Evolutionary conservation across 2,888 invertebrate genomes (phyloP).

Genomic region (Globia sparganii): DNA sequence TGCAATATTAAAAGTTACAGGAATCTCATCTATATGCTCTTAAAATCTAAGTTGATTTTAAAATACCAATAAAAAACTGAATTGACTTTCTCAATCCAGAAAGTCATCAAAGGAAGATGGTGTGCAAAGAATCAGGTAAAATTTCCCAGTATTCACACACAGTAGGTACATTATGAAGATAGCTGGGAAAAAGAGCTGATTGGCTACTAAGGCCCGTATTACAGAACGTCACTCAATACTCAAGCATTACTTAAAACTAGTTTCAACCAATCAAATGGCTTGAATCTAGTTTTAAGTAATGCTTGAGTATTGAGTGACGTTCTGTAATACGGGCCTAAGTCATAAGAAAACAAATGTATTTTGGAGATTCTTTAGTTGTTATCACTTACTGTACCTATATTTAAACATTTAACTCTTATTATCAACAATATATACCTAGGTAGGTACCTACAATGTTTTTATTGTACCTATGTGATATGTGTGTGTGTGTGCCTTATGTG

Average conservation of each 20-base stretch:
- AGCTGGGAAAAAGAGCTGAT: not conserved
- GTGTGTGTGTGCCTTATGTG: not conserved
- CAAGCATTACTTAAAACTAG: no score
- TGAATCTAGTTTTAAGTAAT: no score
- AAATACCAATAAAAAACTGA: not conserved
- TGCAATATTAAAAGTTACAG: not conserved
- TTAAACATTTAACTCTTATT: not conserved
- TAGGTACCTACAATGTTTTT: not conserved
- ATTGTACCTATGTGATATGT: constrained; percentile 3
- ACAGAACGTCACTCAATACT: no score
- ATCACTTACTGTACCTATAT: not conserved
- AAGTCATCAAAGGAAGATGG: not conserved
- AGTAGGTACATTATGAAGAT: not conserved
- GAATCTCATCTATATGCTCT: not conserved
- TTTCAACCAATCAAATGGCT: no score
- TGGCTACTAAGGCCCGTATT: no score
- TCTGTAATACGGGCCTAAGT: no score
- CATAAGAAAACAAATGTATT: not conserved
- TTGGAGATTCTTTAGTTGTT: not conserved
- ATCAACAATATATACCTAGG: not conserved
- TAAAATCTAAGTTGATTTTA: not conserved
- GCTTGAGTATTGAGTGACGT: no score
- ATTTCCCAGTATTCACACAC: not conserved
- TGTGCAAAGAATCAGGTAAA: not conserved
- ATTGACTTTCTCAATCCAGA: not conserved